Evolutionary conservation across 2,797 vertebrate species (phyloP).

Genomic region (Sebastes taczanowskii): DNA sequence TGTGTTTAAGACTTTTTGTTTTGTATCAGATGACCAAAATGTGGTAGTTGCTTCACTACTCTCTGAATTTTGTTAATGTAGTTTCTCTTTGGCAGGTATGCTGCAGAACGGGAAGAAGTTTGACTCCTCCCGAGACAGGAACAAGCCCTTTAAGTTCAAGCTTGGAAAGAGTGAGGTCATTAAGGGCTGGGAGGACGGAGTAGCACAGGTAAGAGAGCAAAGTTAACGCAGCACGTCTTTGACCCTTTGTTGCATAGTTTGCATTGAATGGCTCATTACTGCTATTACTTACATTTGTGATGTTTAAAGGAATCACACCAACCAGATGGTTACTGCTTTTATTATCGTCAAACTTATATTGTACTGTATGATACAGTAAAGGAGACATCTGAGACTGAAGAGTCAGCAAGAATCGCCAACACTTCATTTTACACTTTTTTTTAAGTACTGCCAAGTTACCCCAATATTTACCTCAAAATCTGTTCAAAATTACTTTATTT

Average conservation of each 20-base stretch:
- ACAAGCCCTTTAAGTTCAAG: constrained; percentile 98
- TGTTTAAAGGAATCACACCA: not conserved
- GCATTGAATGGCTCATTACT: not conserved
- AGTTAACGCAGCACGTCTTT: not conserved
- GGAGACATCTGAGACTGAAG: not conserved
- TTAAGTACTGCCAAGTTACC: too few species aligned
- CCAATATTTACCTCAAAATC: too few species aligned
- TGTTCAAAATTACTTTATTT: too few species aligned
- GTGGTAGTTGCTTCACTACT: not conserved
- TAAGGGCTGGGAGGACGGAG: constrained; percentile 98
- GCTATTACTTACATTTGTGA: not conserved
- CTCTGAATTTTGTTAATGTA: not conserved
- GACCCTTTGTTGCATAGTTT: not conserved
- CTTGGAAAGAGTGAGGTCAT: constrained; percentile 96
- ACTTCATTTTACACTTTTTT: too few species aligned
- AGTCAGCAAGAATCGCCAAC: not conserved
- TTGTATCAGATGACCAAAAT: not conserved
- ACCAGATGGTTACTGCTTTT: not conserved
- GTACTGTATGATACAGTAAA: not conserved
- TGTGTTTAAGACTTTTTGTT: not conserved
- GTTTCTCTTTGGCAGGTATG: constrained; percentile 86
- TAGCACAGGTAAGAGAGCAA: constrained; percentile 88
- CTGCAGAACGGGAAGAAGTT: constrained; percentile 99
- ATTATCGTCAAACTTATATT: not conserved
- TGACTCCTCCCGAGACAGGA: constrained; percentile 98